Conservation (phyloP, 2,797 vertebrate genomes). For the Toxotes lorentzi region DNA sequence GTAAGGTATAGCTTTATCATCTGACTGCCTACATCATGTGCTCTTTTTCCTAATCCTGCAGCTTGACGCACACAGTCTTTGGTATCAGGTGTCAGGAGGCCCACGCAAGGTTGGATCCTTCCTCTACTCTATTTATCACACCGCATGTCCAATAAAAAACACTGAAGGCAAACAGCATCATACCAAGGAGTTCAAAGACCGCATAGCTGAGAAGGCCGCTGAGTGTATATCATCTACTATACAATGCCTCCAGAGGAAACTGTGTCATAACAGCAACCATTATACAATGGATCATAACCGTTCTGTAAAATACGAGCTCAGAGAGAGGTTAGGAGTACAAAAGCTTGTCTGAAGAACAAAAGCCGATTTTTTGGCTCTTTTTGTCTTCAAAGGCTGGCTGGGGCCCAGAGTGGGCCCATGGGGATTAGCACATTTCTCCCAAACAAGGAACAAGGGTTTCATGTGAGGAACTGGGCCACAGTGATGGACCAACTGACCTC, state of each 20-base stretch:
- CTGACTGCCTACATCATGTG: slow-evolving; percentile 71
- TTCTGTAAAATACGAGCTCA: slow-evolving; percentile 55
- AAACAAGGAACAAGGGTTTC: slow-evolving; percentile 76
- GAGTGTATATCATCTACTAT: slow-evolving; percentile 37
- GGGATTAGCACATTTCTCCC: slow-evolving; percentile 79
- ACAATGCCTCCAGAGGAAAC: slow-evolving; percentile 66
- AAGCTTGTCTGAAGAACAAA: slow-evolving; percentile 75
- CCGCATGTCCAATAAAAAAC: slow-evolving; percentile 42
- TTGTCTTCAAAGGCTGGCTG: slow-evolving; percentile 67
- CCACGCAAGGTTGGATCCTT: slow-evolving; percentile 58
- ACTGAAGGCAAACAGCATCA: slow-evolving; percentile 35
- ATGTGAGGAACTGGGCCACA: slow-evolving; percentile 68
- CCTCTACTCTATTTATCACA: slow-evolving; percentile 48
- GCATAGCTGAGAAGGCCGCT: slow-evolving; percentile 9
- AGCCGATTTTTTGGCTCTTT: slow-evolving; percentile 54
- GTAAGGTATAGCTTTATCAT: slow-evolving; percentile 72
- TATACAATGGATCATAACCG: slow-evolving; percentile 62
- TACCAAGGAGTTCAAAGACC: slow-evolving; percentile 50
- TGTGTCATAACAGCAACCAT: slow-evolving; percentile 39
- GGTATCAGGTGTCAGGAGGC: slow-evolving; percentile 72
- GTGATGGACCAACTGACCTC: slow-evolving; percentile 68
- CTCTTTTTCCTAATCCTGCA: slow-evolving; percentile 63
- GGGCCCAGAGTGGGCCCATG: slow-evolving; percentile 54
- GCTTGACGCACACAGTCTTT: slow-evolving; percentile 61
- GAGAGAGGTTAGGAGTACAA: slow-evolving; percentile 62